phyloP scores from a whole-genome alignment of 2,888 invertebrate species.

The Sinhomidia bicolor region DNA sequence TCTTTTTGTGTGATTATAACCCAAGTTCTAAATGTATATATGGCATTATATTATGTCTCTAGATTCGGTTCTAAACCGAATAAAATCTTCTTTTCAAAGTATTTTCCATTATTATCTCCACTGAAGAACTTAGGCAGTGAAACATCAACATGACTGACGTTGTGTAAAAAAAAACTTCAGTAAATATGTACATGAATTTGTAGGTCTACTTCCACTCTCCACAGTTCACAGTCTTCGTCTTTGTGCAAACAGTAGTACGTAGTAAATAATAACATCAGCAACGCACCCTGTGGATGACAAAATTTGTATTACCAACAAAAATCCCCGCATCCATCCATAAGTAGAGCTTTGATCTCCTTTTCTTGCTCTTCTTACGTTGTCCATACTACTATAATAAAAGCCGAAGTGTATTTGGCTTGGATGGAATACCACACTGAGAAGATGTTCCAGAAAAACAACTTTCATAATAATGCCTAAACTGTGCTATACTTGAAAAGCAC shows the following conservation, averaged over 20 bases:
- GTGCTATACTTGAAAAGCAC: not conserved
- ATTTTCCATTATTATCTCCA: not conserved
- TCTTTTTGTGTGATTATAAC: not conserved
- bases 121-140: not conserved
- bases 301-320: conserved; percentile 13
- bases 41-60: not conserved
- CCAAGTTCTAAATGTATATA: not conserved
- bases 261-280: no score
- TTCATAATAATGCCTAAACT: not conserved
- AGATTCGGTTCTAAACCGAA: not conserved
- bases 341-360: conserved; percentile 30
- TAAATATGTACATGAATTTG: conserved; percentile 17
- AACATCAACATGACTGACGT: not conserved
- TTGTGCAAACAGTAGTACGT: no score
- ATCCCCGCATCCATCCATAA: conserved; percentile 16
- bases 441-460: not conserved
- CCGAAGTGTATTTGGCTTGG: not conserved
- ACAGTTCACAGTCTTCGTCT: not conserved
- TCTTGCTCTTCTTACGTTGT: not conserved
- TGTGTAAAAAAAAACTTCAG: conserved; percentile 10
- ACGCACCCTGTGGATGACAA: not conserved
- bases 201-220: not conserved
- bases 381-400: not conserved
- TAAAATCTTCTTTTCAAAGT: conserved; percentile 14
- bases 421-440: not conserved